Evolutionary conservation across 2,888 invertebrate genomes (phyloP).

Genomic region (Caradrina kadenii): DNA sequence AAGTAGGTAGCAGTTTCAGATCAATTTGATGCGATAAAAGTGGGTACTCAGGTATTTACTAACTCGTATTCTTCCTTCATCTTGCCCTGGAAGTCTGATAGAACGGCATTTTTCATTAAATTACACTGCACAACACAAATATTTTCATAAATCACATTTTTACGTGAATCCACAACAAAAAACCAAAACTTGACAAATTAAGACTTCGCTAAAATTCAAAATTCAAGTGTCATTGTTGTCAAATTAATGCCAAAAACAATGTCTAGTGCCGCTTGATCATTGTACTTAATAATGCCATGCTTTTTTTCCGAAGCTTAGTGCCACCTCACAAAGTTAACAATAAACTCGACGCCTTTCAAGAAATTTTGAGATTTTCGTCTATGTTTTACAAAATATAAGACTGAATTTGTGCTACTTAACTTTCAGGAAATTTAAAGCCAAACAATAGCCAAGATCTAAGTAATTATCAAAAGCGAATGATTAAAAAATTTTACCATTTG

Average conservation of each 20-base stretch:
- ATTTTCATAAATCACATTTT: background rate
- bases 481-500: no score
- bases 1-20: background rate
- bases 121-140: background rate
- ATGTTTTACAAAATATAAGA: no score
- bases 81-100: background rate
- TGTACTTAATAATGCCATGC: background rate
- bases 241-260: slow-evolving; percentile 14
- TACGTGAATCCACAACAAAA: background rate
- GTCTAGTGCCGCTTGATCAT: slow-evolving; percentile 12
- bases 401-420: no score
- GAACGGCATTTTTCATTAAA: background rate
- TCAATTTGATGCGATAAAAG: background rate
- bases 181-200: no score
- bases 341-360: no score
- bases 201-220: background rate
- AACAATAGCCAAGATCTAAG: no score
- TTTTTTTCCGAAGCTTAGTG: background rate
- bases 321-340: background rate
- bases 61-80: background rate
- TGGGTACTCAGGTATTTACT: background rate
- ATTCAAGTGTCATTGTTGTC: background rate
- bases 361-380: no score
- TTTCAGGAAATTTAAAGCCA: no score
- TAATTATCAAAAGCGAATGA: no score